Percentiles rank a stretch among this genome's conserved stretches.
Conservation (phyloP, 2,113 vertebrate species). For the Rattus norvegicus region GRCr8 NC_086036.1:12756501-12757000, state of each 20-base stretch:
- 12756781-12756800: too few relatives aligned
- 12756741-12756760: not conserved
- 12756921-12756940: not conserved
- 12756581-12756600: not conserved
- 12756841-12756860: not conserved
- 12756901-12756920: not conserved
- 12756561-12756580: not conserved
- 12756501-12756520: not conserved
- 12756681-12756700: not conserved
- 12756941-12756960: not conserved
- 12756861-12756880: not conserved
- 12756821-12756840: not conserved
- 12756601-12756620: not conserved
- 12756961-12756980: not conserved
- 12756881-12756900: not conserved
- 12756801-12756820: not conserved
- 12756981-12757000: not conserved
- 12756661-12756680: not conserved
- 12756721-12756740: not conserved
- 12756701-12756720: not conserved
- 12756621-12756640: not conserved
- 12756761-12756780: not conserved
- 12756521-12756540: not conserved
- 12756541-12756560: conserved; percentile 7
- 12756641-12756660: not conserved